Conservation (phyloP, 2,797 vertebrate genomes). For the Pithecia hirsuta region DNA sequence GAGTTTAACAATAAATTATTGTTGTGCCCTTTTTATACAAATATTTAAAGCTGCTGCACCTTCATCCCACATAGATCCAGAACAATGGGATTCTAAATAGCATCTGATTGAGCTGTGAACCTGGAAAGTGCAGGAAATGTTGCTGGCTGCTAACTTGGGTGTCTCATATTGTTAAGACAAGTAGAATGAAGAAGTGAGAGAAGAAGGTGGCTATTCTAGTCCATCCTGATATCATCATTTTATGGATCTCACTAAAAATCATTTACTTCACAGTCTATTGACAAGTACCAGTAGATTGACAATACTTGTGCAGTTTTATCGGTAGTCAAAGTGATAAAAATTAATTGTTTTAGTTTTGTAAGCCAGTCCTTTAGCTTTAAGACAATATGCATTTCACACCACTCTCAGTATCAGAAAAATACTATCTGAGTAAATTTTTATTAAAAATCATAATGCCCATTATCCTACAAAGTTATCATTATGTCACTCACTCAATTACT, state of each 20-base stretch:
- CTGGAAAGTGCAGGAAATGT: neutral
- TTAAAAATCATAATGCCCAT: neutral
- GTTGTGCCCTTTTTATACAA: neutral
- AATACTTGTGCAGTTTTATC: neutral
- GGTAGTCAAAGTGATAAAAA: constrained; percentile 4
- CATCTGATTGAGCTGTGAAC: neutral
- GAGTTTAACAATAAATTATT: constrained; percentile 29
- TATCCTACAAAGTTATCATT: neutral
- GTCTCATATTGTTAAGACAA: constrained; percentile 11
- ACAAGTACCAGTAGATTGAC: neutral
- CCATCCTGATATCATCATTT: neutral
- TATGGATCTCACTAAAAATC: constrained; percentile 20
- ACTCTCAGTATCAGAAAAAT: neutral
- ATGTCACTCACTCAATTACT: neutral
- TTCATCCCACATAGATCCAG: neutral
- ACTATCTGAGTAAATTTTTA: neutral
- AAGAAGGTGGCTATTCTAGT: neutral
- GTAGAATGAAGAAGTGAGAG: constrained; percentile 24
- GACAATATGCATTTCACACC: neutral
- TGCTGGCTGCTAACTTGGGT: neutral
- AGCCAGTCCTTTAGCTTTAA: neutral
- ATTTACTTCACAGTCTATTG: constrained; percentile 38
- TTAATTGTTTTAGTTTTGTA: neutral
- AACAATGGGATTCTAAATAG: constrained; percentile 28
- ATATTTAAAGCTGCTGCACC: neutral